Percentiles rank a stretch among this genome's conserved stretches.
phyloP scores from a whole-genome alignment of 2,797 vertebrate species.

The Microctenopoma steveboyesi region DNA sequence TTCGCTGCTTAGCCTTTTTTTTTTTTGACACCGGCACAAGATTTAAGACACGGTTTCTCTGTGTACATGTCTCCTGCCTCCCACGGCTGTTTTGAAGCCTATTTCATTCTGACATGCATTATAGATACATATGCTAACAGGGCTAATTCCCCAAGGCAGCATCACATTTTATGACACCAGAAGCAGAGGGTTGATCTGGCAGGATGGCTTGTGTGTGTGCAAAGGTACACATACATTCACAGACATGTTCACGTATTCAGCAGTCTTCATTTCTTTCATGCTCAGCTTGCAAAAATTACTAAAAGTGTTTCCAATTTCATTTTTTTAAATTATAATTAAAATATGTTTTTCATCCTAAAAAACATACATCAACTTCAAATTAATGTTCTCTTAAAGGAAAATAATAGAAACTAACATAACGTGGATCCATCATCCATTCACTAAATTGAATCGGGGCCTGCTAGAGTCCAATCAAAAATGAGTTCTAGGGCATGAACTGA shows the following conservation, averaged over 20 bases:
- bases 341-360: not conserved
- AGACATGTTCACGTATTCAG: conserved; percentile 1
- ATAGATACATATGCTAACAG: conserved; percentile 75
- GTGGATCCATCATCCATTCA: conserved; percentile 16
- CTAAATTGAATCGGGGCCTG: conserved; percentile 39
- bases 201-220: conserved; percentile 29
- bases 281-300: conserved; percentile 34
- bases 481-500: conserved; percentile 33
- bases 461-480: conserved; percentile 27
- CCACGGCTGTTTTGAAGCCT: conserved; percentile 58
- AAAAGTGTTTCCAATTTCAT: conserved; percentile 26
- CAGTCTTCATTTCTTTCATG: conserved; percentile 16
- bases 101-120: conserved; percentile 71
- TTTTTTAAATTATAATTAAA: not conserved
- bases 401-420: conserved; percentile 30
- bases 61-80: conserved; percentile 58
- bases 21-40: conserved; percentile 52
- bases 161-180: conserved; percentile 70
- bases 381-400: conserved; percentile 30
- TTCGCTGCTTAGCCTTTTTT: conserved; percentile 47
- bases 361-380: conserved; percentile 21
- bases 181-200: conserved; percentile 60
- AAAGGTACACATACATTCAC: conserved; percentile 3
- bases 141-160: conserved; percentile 71
- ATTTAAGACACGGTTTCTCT: conserved; percentile 64